Percentiles rank a stretch among this genome's conserved stretches.
Conservation (phyloP, 2,797 vertebrate species). For the Serranus cabrilla region DNA sequence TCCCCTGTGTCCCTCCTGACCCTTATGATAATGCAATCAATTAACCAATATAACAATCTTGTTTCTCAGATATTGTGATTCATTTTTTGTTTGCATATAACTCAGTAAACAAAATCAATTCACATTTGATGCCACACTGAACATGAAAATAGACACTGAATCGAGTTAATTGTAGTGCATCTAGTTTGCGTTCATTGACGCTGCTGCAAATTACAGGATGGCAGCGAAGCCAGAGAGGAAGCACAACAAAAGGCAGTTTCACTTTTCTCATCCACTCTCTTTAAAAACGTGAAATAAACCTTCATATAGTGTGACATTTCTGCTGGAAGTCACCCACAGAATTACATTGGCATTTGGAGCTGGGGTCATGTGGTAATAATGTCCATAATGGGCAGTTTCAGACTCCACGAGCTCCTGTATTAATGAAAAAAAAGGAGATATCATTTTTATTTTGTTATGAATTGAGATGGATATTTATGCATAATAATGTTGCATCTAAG, state of each 20-base stretch:
- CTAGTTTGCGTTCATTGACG: constrained; percentile 80
- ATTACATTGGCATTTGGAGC: constrained; percentile 42
- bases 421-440: neutral
- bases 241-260: constrained; percentile 72
- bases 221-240: constrained; percentile 65
- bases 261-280: constrained; percentile 69
- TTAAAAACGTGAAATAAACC: constrained; percentile 47
- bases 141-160: constrained; percentile 79
- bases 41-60: constrained; percentile 57
- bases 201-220: constrained; percentile 82
- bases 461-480: neutral
- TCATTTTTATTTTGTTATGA: neutral
- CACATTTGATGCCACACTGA: constrained; percentile 78
- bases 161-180: constrained; percentile 80
- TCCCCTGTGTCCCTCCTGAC: constrained; percentile 27
- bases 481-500: neutral
- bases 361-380: constrained; percentile 47
- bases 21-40: constrained; percentile 50
- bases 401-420: constrained; percentile 3
- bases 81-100: constrained; percentile 59
- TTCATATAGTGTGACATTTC: constrained; percentile 45
- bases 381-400: constrained; percentile 25
- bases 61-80: constrained; percentile 40
- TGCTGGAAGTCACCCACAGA: constrained; percentile 40
- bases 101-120: constrained; percentile 79